These are phyloP conservation scores for Napeogenes sylphis DNA, from an alignment of 2,888 invertebrate species.

Conservation along the genomic window DNA sequence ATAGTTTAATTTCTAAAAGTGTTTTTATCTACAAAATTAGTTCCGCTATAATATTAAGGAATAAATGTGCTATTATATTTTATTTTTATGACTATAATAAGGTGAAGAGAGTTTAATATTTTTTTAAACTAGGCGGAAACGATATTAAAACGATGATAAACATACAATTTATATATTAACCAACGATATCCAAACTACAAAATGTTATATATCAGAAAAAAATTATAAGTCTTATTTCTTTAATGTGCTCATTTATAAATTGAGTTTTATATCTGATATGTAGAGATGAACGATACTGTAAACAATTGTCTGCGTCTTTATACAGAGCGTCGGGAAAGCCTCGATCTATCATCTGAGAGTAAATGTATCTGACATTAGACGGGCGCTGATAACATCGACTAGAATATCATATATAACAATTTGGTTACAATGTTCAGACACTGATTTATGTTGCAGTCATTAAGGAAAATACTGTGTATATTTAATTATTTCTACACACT, in stretches of 20 bases:
- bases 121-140: no score
- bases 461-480: not conserved
- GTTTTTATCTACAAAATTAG: no score
- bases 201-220: no score
- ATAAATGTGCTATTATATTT: no score
- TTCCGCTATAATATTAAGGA: no score
- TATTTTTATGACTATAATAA: no score
- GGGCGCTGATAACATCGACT: conserved; percentile 13
- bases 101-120: no score
- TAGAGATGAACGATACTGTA: not conserved
- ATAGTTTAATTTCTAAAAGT: no score
- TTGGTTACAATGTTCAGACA: conserved; percentile 21
- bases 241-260: not conserved
- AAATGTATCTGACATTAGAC: conserved; percentile 28
- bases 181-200: no score
- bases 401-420: conserved; percentile 22
- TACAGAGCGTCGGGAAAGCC: conserved; percentile 15
- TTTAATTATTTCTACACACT: no score
- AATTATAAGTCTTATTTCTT: not conserved
- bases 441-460: conserved; percentile 14
- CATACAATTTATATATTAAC: no score
- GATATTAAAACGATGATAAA: no score
- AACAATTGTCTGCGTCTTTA: conserved; percentile 3
- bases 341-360: conserved; percentile 28
- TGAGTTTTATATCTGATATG: not conserved